Evolutionary conservation across 2,797 vertebrate genomes (phyloP).

Genomic region (Clarias fuscus): DNA sequence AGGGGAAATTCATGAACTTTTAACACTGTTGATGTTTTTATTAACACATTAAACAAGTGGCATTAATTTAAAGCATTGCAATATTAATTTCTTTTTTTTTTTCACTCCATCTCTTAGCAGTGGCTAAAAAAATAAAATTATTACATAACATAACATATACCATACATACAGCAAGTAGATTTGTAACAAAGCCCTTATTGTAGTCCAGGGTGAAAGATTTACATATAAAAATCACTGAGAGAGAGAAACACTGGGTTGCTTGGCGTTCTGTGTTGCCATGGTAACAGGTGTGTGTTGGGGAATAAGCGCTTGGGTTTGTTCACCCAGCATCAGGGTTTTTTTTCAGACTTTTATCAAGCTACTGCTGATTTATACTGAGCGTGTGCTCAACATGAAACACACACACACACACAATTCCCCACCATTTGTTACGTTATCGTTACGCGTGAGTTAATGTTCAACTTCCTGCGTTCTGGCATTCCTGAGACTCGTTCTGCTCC

Average conservation of each 20-base stretch:
- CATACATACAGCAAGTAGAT: background rate
- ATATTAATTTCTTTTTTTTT: background rate
- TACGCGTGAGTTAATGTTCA: no score
- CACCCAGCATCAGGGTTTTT: background rate
- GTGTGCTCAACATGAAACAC: background rate
- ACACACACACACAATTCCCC: background rate
- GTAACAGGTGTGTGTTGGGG: conserved; percentile 20
- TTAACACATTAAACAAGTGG: no score
- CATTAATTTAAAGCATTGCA: no score
- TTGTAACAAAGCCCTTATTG: background rate
- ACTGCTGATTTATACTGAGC: background rate
- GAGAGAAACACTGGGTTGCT: background rate
- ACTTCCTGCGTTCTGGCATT: no score
- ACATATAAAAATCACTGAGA: background rate
- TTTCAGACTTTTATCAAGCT: background rate
- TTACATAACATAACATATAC: background rate
- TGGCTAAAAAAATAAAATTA: background rate
- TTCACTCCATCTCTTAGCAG: background rate
- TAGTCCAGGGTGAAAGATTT: background rate
- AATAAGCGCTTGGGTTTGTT: background rate
- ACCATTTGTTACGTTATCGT: no score
- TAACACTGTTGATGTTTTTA: no score
- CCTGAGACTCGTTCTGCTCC: no score
- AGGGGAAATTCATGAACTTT: no score
- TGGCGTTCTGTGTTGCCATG: conserved; percentile 15